phyloP scores from a whole-genome alignment of 2,113 vertebrate genomes.

The Struthio camelus region DNA sequence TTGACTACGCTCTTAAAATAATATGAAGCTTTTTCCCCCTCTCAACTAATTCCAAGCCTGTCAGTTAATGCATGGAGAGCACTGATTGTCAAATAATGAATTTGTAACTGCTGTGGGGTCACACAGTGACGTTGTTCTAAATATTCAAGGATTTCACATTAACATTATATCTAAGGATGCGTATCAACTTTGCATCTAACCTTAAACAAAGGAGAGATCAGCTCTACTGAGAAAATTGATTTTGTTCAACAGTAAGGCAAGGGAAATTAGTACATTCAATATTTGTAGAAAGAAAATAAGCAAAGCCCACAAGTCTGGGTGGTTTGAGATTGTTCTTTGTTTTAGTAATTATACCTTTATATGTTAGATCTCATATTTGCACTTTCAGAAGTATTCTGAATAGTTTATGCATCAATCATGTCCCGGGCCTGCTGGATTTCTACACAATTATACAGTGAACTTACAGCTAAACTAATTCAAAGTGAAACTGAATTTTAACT shows the following conservation, averaged over 20 bases:
- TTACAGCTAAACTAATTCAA: slow-evolving; percentile 67
- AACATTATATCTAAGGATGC: slow-evolving; percentile 74
- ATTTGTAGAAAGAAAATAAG: slow-evolving; percentile 84
- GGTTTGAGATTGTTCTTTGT: slow-evolving; percentile 81
- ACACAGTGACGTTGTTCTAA: slow-evolving; percentile 70
- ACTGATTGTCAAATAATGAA: slow-evolving; percentile 74
- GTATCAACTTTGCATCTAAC: slow-evolving; percentile 77
- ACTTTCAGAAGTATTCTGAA: slow-evolving; percentile 72
- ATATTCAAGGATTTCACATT: slow-evolving; percentile 75
- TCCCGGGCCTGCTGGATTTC: slow-evolving; percentile 52
- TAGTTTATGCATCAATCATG: slow-evolving; percentile 57
- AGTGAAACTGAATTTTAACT: slow-evolving; percentile 67
- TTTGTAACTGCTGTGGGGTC: slow-evolving; percentile 57
- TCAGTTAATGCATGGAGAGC: slow-evolving; percentile 68
- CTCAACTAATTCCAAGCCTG: slow-evolving; percentile 65
- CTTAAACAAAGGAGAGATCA: slow-evolving; percentile 82
- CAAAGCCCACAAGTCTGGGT: slow-evolving; percentile 77
- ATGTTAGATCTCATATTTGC: slow-evolving; percentile 75
- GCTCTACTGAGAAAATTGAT: slow-evolving; percentile 82
- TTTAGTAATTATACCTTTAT: slow-evolving; percentile 82
- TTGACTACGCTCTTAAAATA: slow-evolving; percentile 78
- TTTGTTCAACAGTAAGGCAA: slow-evolving; percentile 79
- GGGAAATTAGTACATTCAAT: slow-evolving; percentile 86
- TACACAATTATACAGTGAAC: slow-evolving; percentile 42
- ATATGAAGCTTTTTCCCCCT: slow-evolving; percentile 56